Evolutionary conservation across 2,888 invertebrate species (phyloP), one percentile per base, ranked within the genome.

Genomic region (Drosophila nigricruria): DNA sequence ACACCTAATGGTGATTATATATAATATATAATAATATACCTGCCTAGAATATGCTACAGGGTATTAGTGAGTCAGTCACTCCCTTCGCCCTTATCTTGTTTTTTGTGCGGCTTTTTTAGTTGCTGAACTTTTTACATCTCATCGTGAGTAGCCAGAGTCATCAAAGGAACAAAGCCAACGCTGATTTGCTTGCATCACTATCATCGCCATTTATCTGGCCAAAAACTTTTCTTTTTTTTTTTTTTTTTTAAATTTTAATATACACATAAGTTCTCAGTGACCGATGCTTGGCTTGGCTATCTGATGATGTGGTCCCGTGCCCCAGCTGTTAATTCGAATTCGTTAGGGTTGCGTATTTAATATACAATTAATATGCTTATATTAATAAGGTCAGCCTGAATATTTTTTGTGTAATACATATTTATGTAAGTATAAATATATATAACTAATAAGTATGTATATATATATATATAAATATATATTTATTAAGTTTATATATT

Each of bases 61-160:
- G 47, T 12, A 30, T 49, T 6, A 6, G 12, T 6, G 18, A 12
- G 14, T 8, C 30, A 12, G 0, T 32, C 30, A 20, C 4, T 20
- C 3, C 5, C 3, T 6, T 0, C 27, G 1, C 18, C 18, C 14
- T 14, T 3, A 1, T 14, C 3, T 8, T 38, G 5, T 9, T 53
- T 53, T 53, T 32, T 57, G 36, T 54, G 43, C 43, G 57, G 30
- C 42, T 64, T 69, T 63, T 42, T 25, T 56, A 47, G 38, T 40
- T 42, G 30, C 42, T 45, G 20, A 30, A 50, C 63, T 77, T 77
- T 65, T 66, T 34, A 63, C 77, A 77, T 62, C 73, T 73, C 77
- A 77, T 63, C 57, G 45, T 77, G 73, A 76, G 57, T 61, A 56
- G 62, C 40, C 58, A 49, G 58, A 47, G 38, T 47, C n/a, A 34